phyloP scores from a whole-genome alignment of 2,113 vertebrate genomes.

The Calyptommatus sinebrachiatus region DNA sequence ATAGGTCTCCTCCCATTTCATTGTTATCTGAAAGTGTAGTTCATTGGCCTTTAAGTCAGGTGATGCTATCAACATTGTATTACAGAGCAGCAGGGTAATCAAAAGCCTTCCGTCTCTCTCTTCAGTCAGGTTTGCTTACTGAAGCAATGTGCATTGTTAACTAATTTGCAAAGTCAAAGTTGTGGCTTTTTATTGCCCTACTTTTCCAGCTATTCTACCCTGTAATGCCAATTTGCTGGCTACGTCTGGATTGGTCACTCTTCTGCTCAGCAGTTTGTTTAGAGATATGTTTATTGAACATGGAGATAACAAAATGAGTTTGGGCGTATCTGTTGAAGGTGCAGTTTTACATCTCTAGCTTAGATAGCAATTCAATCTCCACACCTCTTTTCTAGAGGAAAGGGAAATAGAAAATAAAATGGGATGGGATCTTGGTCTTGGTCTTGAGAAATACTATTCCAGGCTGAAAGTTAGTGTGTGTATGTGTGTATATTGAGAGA shows the following conservation, averaged over 20 bases:
- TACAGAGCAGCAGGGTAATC: background rate
- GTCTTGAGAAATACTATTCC: background rate
- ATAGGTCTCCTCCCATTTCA: constrained; percentile 35
- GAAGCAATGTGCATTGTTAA: no score
- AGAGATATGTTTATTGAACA: background rate
- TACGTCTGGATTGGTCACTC: background rate
- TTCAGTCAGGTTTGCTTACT: no score
- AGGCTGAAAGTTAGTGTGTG: background rate
- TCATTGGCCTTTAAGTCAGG: background rate
- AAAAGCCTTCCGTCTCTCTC: background rate
- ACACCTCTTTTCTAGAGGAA: background rate
- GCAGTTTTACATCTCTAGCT: background rate
- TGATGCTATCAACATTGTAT: no score
- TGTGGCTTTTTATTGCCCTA: no score
- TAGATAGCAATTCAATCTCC: background rate
- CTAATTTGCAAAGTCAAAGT: no score
- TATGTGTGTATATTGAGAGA: background rate
- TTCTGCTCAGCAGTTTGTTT: background rate
- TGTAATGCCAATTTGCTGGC: no score
- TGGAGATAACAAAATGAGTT: background rate
- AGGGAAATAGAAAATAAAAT: background rate
- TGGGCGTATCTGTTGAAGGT: background rate
- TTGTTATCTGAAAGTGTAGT: constrained; percentile 2
- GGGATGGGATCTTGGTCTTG: background rate
- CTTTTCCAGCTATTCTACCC: no score